These are phyloP conservation scores for Galerucella calmariensis DNA, from an alignment of 2,888 invertebrate species.

Conservation along the genomic window DNA sequence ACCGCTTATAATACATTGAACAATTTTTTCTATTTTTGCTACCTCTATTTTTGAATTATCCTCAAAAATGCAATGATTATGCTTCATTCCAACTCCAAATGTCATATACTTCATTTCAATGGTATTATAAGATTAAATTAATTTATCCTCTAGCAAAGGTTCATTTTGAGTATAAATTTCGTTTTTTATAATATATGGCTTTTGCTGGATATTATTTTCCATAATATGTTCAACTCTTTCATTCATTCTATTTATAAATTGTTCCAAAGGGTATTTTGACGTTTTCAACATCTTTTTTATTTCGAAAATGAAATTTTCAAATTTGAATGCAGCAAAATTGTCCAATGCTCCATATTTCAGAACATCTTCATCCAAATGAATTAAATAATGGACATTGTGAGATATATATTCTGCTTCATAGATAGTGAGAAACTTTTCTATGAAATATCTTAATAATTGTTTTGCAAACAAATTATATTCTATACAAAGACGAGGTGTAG, in stretches of 20 bases:
- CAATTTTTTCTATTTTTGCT: slow-evolving; percentile 25
- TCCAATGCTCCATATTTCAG: slow-evolving; percentile 7
- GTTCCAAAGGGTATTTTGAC: slow-evolving; percentile 15
- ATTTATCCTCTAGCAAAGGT: slow-evolving; percentile 4
- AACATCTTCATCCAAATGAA: slow-evolving; percentile 17
- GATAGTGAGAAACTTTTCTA: slow-evolving; percentile 5
- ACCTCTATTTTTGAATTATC: slow-evolving; percentile 12
- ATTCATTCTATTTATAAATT: slow-evolving; percentile 20
- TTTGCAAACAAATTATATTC: neutral
- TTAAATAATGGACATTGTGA: slow-evolving; percentile 19
- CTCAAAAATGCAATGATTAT: slow-evolving; percentile 15
- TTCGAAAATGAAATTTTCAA: slow-evolving; percentile 24
- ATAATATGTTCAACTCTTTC: slow-evolving; percentile 13
- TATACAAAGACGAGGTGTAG: no score
- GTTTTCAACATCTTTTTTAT: slow-evolving; percentile 26
- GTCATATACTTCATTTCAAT: slow-evolving; percentile 14
- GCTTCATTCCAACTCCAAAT: slow-evolving; percentile 14
- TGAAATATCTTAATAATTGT: slow-evolving; percentile 12
- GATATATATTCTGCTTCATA: slow-evolving; percentile 7
- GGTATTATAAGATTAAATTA: slow-evolving; percentile 7
- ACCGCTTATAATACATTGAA: slow-evolving; percentile 6
- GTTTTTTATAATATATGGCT: slow-evolving; percentile 7
- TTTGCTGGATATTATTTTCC: slow-evolving; percentile 7
- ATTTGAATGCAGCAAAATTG: slow-evolving; percentile 22
- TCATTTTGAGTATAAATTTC: slow-evolving; percentile 10